Percentiles rank a stretch among this genome's conserved stretches.
Conservation (phyloP, 2,888 invertebrate species). For the Biston stratarius region DNA sequence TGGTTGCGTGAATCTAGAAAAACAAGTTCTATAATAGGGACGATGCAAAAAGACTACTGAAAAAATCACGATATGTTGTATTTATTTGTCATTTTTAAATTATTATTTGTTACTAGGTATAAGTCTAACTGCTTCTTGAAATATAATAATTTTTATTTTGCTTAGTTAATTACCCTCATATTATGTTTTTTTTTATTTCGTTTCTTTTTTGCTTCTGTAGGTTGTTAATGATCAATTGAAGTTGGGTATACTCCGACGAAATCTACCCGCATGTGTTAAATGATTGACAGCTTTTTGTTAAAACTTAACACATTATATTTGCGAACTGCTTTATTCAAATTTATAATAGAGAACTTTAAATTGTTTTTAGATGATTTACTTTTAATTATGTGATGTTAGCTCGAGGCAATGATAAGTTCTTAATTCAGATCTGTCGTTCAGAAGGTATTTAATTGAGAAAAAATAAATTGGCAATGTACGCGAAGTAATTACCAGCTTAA, state of each 20-base stretch:
- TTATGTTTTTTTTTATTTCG: too few relatives aligned
- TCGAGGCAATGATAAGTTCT: slow-evolving; percentile 14
- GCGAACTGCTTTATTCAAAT: slow-evolving; percentile 16
- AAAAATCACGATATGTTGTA: not conserved
- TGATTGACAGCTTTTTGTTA: slow-evolving; percentile 29
- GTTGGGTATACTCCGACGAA: slow-evolving; percentile 6
- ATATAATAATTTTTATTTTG: not conserved
- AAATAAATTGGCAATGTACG: slow-evolving; percentile 19
- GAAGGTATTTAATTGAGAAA: slow-evolving; percentile 26
- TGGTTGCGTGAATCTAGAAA: slow-evolving; percentile 45
- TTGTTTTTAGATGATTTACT: not conserved
- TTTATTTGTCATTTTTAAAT: too few relatives aligned
- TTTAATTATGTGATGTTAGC: slow-evolving; percentile 3
- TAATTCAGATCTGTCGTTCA: slow-evolving; percentile 20
- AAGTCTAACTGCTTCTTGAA: not conserved
- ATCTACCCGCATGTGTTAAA: slow-evolving; percentile 42
- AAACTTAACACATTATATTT: slow-evolving; percentile 13
- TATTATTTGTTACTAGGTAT: too few relatives aligned
- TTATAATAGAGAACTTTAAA: slow-evolving; percentile 9
- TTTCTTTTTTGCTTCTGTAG: not conserved
- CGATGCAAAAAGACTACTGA: not conserved
- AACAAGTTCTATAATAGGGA: slow-evolving; percentile 39
- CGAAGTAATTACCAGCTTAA: slow-evolving; percentile 24
- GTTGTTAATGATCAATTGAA: not conserved
- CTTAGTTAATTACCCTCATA: too few relatives aligned